Conservation (phyloP, 2,888 invertebrate genomes). For the Tromatobia lineatoria region DNA sequence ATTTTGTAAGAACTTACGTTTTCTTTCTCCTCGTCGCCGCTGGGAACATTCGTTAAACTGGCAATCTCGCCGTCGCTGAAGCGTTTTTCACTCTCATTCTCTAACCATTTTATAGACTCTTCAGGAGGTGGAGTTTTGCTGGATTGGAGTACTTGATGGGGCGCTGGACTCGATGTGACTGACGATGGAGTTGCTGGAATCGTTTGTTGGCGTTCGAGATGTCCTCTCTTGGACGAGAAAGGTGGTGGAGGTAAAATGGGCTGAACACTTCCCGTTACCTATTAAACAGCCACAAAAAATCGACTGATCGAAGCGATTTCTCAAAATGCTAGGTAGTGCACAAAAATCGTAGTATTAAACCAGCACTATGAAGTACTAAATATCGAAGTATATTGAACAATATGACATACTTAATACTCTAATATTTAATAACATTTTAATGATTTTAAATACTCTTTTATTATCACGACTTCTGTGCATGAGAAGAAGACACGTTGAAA, state of each 20-base stretch:
- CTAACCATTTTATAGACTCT: conserved; percentile 85
- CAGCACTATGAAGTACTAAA: too few relatives aligned
- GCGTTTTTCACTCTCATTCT: conserved; percentile 85
- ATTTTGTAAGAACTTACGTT: conserved; percentile 73
- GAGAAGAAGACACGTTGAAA: neutral
- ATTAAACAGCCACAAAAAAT: conserved; percentile 29
- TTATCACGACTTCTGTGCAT: too few relatives aligned
- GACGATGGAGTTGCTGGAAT: conserved; percentile 78
- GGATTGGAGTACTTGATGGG: conserved; percentile 71
- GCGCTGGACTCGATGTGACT: conserved; percentile 80
- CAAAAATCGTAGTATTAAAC: too few relatives aligned
- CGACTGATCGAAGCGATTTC: neutral
- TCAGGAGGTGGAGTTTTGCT: conserved; percentile 81
- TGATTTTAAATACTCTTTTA: too few relatives aligned
- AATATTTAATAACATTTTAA: too few relatives aligned
- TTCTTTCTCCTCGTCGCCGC: conserved; percentile 80
- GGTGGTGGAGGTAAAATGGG: conserved; percentile 84
- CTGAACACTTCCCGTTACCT: conserved; percentile 82
- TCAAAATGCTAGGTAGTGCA: neutral
- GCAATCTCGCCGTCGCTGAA: conserved; percentile 84
- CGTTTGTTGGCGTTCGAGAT: conserved; percentile 82
- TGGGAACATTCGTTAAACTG: conserved; percentile 75
- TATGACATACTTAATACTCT: too few relatives aligned
- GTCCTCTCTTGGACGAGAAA: conserved; percentile 81
- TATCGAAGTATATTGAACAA: too few relatives aligned